A percentile compares a stretch with the other conserved stretches of the same genome.
Evolutionary conservation across 2,888 invertebrate genomes (phyloP).

Genomic region (Trachelus troglodyta): DNA sequence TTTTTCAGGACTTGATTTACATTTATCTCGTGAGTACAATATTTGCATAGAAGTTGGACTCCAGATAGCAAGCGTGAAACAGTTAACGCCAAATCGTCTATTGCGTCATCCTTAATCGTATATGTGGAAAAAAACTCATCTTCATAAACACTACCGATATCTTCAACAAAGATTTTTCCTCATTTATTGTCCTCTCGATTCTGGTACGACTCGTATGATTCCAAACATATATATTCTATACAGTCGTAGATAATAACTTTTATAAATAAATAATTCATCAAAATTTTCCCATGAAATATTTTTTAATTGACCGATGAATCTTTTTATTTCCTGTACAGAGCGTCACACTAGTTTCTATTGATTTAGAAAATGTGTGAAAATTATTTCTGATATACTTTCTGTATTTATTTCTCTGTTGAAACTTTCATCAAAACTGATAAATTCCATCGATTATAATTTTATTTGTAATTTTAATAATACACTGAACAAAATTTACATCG

Average conservation of each 20-base stretch:
- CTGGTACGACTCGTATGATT: background rate
- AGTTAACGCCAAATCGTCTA: constrained; percentile 33
- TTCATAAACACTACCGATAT: background rate
- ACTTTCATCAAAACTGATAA: background rate
- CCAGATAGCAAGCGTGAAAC: constrained; percentile 37
- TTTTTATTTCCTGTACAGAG: background rate
- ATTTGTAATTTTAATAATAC: background rate
- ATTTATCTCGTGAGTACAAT: constrained; percentile 35
- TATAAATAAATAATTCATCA: background rate
- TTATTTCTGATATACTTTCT: background rate
- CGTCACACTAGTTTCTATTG: background rate
- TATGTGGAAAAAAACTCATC: background rate
- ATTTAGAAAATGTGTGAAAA: background rate
- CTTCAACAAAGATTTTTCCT: background rate
- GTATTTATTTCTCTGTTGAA: background rate
- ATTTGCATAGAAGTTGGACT: constrained; percentile 33
- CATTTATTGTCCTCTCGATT: constrained; percentile 1
- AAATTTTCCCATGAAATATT: background rate
- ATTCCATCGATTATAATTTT: background rate
- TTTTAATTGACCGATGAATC: background rate
- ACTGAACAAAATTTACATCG: background rate
- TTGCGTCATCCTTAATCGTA: background rate
- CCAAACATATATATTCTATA: background rate
- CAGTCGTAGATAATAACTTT: background rate
- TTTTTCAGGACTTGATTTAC: constrained; percentile 26